A percentile compares a stretch with the other conserved stretches of the same genome.
phyloP scores from a whole-genome alignment of 2,888 invertebrate species.

The Molorchus minor region DNA sequence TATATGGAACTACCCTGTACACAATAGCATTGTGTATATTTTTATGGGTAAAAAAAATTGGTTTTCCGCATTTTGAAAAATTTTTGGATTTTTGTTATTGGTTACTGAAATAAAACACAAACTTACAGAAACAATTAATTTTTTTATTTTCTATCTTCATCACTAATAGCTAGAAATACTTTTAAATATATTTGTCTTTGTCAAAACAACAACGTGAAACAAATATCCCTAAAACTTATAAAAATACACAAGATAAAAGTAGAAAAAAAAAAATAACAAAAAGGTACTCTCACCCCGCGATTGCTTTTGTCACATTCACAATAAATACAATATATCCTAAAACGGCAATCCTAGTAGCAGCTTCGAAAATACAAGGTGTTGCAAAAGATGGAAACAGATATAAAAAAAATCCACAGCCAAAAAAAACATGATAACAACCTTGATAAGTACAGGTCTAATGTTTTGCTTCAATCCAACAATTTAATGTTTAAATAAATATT shows the following conservation, averaged over 20 bases:
- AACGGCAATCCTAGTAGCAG: constrained; percentile 32
- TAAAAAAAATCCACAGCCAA: constrained; percentile 28
- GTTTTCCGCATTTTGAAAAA: too few species aligned
- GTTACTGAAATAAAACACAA: constrained; percentile 6
- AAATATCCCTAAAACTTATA: constrained; percentile 31
- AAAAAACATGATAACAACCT: constrained; percentile 15
- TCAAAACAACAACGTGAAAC: constrained; percentile 18
- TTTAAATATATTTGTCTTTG: constrained; percentile 35
- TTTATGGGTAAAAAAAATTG: too few species aligned
- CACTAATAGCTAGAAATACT: constrained; percentile 40
- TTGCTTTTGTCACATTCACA: constrained; percentile 29
- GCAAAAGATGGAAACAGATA: constrained; percentile 22
- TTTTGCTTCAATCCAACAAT: constrained; percentile 5
- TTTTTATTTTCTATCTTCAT: constrained; percentile 35
- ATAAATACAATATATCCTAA: constrained; percentile 35
- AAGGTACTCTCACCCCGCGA: constrained; percentile 17
- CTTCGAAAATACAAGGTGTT: constrained; percentile 32
- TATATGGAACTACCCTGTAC: too few species aligned
- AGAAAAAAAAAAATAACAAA: constrained; percentile 34
- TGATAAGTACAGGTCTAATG: constrained; percentile 7
- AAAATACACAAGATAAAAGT: constrained; percentile 24
- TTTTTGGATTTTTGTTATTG: too few species aligned
- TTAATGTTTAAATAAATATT: constrained; percentile 18
- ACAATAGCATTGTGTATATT: too few species aligned
- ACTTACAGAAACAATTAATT: constrained; percentile 44